These are phyloP conservation scores for Cinclus cinclus DNA, from an alignment of 2,113 vertebrate genomes.

Conservation along the genomic window DNA sequence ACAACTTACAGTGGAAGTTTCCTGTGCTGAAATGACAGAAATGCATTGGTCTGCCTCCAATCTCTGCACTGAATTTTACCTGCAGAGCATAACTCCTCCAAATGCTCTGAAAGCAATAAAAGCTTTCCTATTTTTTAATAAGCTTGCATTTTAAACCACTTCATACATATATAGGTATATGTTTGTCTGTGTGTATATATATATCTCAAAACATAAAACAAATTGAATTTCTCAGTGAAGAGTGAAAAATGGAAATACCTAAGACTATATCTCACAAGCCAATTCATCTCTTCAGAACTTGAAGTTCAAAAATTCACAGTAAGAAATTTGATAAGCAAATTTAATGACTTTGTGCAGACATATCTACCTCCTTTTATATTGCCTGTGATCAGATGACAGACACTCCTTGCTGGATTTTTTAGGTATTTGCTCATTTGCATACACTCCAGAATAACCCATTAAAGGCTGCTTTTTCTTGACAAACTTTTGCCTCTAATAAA, in stretches of 20 bases:
- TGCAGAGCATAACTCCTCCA: neutral
- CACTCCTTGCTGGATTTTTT: conserved; percentile 16
- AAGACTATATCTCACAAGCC: neutral
- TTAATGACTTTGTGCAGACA: neutral
- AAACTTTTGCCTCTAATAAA: conserved; percentile 69
- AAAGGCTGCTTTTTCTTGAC: conserved; percentile 48
- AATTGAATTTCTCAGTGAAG: conserved; percentile 6
- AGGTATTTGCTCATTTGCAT: conserved; percentile 61
- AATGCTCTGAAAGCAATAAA: neutral
- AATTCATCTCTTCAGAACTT: conserved; percentile 17
- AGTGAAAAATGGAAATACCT: conserved; percentile 5
- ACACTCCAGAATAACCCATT: conserved; percentile 59
- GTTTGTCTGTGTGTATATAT: neutral
- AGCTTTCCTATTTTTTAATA: neutral
- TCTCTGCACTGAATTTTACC: neutral
- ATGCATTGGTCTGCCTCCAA: neutral
- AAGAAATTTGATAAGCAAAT: conserved; percentile 8
- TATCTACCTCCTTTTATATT: conserved; percentile 33
- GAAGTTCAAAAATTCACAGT: conserved; percentile 23
- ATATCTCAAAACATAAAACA: neutral
- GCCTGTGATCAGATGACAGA: conserved; percentile 16
- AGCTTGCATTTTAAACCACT: neutral
- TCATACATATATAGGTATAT: neutral
- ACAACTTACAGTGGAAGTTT: accelerated
- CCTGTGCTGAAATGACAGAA: neutral